These are phyloP conservation scores for Varanus salvator DNA, from an alignment of 2,113 vertebrate genomes.

Conservation along the genomic window DNA sequence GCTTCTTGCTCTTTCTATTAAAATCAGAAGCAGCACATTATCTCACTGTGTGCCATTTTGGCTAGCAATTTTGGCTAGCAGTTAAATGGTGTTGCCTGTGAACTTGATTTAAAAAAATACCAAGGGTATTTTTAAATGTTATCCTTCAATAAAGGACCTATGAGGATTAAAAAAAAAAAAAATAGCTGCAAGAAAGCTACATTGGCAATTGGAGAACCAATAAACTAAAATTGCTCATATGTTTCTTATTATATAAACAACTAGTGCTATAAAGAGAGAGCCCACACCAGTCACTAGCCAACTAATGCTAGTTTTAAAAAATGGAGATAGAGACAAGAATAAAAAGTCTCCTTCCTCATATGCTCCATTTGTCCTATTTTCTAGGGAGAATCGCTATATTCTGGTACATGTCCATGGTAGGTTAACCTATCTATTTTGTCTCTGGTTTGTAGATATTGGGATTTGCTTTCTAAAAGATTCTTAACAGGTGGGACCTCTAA, in stretches of 20 bases:
- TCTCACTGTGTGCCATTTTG: slow-evolving; percentile 49
- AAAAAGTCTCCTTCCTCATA: background rate
- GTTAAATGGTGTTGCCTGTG: too few relatives aligned
- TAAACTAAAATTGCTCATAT: slow-evolving; percentile 68
- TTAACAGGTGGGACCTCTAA: background rate
- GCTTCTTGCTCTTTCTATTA: slow-evolving; percentile 64
- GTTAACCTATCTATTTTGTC: background rate
- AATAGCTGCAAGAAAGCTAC: slow-evolving; percentile 70
- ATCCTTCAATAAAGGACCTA: slow-evolving; percentile 65
- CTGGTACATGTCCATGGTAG: background rate
- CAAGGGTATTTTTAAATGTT: slow-evolving; percentile 58
- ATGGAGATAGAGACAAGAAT: slow-evolving; percentile 46
- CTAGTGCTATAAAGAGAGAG: slow-evolving; percentile 60
- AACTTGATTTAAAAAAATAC: slow-evolving; percentile 64
- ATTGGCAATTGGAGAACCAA: slow-evolving; percentile 74
- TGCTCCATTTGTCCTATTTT: background rate
- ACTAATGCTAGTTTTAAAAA: background rate
- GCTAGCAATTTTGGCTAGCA: slow-evolving; percentile 56
- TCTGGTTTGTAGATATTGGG: background rate
- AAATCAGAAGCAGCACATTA: slow-evolving; percentile 61
- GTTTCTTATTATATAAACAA: slow-evolving; percentile 72
- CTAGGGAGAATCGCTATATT: background rate
- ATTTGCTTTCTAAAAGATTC: background rate
- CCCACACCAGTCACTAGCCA: slow-evolving; percentile 20
- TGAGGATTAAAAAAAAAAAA: slow-evolving; percentile 44